Conservation (phyloP, 2,888 invertebrate genomes). For the Xestoiulus laeticollis region DNA sequence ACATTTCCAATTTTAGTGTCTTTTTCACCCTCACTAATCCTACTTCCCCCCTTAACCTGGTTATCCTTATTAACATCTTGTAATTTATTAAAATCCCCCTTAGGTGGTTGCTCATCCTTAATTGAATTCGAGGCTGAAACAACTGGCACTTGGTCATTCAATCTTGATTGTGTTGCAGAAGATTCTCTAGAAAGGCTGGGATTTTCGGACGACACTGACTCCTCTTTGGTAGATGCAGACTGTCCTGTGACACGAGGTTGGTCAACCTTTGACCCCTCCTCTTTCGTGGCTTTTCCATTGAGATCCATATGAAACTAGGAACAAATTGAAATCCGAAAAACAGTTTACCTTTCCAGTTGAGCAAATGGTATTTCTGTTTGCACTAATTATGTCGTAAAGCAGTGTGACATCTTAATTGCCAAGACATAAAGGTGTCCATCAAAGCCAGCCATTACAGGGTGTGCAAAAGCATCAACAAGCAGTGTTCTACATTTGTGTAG, state of each 20-base stretch:
- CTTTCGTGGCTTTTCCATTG: not conserved
- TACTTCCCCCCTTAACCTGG: not conserved
- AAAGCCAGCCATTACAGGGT: not conserved
- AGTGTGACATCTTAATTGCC: not conserved
- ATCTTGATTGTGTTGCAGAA: slow-evolving; percentile 1
- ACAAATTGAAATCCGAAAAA: slow-evolving; percentile 1
- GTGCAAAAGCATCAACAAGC: no score
- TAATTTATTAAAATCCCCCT: slow-evolving; percentile 9
- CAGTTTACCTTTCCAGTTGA: not conserved
- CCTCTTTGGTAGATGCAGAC: not conserved
- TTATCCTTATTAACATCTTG: not conserved
- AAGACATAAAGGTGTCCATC: not conserved
- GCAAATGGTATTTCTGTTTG: not conserved
- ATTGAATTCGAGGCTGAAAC: not conserved
- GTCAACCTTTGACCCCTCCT: not conserved
- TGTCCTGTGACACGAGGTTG: not conserved
- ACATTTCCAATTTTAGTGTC: not conserved
- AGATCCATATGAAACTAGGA: slow-evolving; percentile 22
- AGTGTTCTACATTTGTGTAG: no score
- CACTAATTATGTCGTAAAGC: not conserved
- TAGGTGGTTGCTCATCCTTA: not conserved
- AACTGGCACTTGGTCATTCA: slow-evolving; percentile 20
- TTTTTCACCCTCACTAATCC: not conserved
- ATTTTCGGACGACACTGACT: not conserved
- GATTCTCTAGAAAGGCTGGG: slow-evolving; percentile 11